These are phyloP conservation scores for Rhynchophorus ferrugineus DNA, from an alignment of 1,140 invertebrate genomes.

Conservation along the genomic window DNA sequence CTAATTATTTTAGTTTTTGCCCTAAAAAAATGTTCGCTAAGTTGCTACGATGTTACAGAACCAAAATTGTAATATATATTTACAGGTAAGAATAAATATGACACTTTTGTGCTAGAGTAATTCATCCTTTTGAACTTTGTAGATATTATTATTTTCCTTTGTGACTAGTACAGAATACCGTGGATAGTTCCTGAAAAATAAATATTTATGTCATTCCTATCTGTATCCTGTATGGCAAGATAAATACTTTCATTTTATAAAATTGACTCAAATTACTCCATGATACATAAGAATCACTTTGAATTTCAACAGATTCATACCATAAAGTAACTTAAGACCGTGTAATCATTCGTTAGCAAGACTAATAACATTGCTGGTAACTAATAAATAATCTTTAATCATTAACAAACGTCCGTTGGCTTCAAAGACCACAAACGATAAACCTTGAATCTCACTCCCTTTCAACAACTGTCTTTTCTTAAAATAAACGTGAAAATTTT, in stretches of 20 bases:
- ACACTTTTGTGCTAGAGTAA: background rate
- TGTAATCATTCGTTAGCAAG: too few species aligned
- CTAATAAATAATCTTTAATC: too few species aligned
- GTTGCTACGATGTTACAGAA: constrained; percentile 1
- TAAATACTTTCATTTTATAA: background rate
- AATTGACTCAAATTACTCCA: too few species aligned
- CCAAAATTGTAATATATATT: background rate
- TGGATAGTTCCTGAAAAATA: background rate
- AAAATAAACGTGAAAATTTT: too few species aligned
- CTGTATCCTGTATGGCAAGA: background rate
- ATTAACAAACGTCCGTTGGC: too few species aligned
- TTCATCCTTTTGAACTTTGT: constrained; percentile 1
- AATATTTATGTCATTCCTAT: background rate
- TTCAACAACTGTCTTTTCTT: too few species aligned
- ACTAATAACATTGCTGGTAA: too few species aligned
- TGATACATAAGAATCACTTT: too few species aligned
- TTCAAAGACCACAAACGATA: too few species aligned
- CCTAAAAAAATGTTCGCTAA: constrained; percentile 5
- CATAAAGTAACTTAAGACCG: too few species aligned
- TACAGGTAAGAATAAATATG: constrained; percentile 6
- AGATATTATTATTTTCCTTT: background rate
- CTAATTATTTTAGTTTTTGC: constrained; percentile 1
- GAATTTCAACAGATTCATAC: too few species aligned
- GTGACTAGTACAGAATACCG: background rate
- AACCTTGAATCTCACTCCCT: too few species aligned